Conservation (phyloP, 2,888 invertebrate species). For the Dioctria rufipes region DNA sequence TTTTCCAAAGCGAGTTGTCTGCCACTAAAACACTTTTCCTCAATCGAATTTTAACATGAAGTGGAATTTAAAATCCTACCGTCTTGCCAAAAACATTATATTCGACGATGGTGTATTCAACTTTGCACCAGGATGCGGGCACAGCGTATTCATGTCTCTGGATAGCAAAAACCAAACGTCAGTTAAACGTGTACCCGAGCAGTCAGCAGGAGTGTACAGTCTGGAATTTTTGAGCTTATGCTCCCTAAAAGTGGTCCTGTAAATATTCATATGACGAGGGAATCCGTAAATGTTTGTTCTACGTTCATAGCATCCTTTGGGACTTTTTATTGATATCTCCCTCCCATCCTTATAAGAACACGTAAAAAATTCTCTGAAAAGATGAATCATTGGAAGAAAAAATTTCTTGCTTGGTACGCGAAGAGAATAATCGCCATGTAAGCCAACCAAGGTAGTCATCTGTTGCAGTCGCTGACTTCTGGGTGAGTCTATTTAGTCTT, state of each 20-base stretch:
- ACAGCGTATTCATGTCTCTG: constrained; percentile 20
- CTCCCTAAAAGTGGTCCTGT: background rate
- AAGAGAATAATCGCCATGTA: no score
- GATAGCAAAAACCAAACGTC: background rate
- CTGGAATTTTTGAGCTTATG: background rate
- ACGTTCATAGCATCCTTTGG: background rate
- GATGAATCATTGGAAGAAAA: no score
- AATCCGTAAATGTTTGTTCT: background rate
- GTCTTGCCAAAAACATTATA: no score
- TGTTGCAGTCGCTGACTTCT: constrained; percentile 6
- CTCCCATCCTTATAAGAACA: background rate
- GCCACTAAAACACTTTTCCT: no score
- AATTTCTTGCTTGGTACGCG: no score
- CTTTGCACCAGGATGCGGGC: constrained; percentile 34
- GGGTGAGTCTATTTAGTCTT: background rate
- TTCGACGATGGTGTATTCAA: background rate
- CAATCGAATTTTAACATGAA: no score
- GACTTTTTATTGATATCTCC: background rate
- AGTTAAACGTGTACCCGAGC: background rate
- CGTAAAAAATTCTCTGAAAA: background rate
- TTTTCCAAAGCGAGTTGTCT: no score
- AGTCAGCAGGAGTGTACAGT: background rate
- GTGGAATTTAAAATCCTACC: no score
- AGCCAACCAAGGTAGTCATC: background rate
- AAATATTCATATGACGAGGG: background rate